Conservation (phyloP, 2,113 vertebrate species). For the Brachypodius melanocephalos region DNA sequence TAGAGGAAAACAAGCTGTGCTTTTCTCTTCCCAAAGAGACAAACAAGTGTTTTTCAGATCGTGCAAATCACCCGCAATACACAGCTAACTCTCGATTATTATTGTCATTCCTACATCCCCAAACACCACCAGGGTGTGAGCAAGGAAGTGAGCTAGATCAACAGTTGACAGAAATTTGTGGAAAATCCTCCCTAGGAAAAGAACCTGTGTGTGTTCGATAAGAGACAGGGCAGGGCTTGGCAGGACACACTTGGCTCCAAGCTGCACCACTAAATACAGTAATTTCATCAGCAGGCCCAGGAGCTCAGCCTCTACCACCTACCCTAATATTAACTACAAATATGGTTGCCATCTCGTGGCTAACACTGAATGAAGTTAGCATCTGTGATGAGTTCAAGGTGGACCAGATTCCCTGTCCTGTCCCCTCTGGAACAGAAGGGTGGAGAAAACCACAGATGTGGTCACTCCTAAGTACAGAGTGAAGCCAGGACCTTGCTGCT, state of each 20-base stretch:
- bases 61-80: background rate
- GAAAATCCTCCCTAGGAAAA: background rate
- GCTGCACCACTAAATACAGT: background rate
- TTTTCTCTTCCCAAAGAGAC: background rate
- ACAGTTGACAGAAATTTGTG: background rate
- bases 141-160: background rate
- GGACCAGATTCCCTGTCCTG: background rate
- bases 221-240: background rate
- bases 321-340: background rate
- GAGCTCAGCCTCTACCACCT: background rate
- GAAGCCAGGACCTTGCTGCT: background rate
- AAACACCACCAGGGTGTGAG: background rate
- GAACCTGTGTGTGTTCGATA: background rate
- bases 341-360: conserved; percentile 44
- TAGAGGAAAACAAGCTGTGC: background rate
- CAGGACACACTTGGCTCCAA: background rate
- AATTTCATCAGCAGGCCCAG: background rate
- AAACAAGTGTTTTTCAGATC: background rate
- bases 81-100: background rate
- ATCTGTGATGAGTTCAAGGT: background rate
- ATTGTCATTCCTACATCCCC: background rate
- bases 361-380: background rate
- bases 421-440: background rate
- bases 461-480: rapidly evolving
- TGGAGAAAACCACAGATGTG: background rate